phyloP scores from a whole-genome alignment of 2,888 invertebrate species.

The Anoplius nigerrimus region DNA sequence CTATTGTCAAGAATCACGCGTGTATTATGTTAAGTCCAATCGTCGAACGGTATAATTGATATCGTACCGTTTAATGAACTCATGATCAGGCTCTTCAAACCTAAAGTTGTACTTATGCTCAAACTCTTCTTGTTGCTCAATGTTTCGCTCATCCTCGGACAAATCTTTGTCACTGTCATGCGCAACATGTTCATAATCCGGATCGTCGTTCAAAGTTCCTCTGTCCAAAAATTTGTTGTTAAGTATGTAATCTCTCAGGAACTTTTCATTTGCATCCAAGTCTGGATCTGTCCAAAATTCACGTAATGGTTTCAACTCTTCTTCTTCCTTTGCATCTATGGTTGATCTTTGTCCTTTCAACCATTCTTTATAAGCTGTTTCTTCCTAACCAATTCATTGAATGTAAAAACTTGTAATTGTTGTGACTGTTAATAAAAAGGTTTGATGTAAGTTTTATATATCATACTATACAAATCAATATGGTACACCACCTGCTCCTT shows the following conservation, averaged over 20 bases:
- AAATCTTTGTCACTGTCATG: conserved; percentile 77
- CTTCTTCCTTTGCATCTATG: conserved; percentile 78
- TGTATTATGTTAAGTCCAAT: neutral
- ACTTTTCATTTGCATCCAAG: conserved; percentile 89
- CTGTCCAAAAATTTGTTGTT: conserved; percentile 82
- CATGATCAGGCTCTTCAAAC: conserved; percentile 96
- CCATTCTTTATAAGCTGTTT: conserved; percentile 85
- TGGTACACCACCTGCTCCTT: conserved; percentile 50
- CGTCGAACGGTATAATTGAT: conserved; percentile 9
- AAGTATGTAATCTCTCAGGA: conserved; percentile 93
- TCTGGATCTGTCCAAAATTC: conserved; percentile 91
- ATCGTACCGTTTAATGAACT: conserved; percentile 80
- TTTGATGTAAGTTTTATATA: neutral
- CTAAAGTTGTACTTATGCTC: conserved; percentile 97
- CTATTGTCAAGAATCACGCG: conserved; percentile 10
- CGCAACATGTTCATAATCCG: conserved; percentile 52
- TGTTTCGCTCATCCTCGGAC: conserved; percentile 86
- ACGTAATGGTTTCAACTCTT: conserved; percentile 84
- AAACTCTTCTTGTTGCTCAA: conserved; percentile 91
- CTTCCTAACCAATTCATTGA: conserved; percentile 60
- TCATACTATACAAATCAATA: too few relatives aligned
- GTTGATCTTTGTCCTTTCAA: conserved; percentile 83
- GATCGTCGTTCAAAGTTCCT: conserved; percentile 43
- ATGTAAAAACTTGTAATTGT: conserved; percentile 3
- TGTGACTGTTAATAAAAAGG: neutral